A percentile compares a stretch with the other conserved stretches of the same genome.
Evolutionary conservation across 2,113 vertebrate species (phyloP).

Genomic region (Calypte anna): DNA sequence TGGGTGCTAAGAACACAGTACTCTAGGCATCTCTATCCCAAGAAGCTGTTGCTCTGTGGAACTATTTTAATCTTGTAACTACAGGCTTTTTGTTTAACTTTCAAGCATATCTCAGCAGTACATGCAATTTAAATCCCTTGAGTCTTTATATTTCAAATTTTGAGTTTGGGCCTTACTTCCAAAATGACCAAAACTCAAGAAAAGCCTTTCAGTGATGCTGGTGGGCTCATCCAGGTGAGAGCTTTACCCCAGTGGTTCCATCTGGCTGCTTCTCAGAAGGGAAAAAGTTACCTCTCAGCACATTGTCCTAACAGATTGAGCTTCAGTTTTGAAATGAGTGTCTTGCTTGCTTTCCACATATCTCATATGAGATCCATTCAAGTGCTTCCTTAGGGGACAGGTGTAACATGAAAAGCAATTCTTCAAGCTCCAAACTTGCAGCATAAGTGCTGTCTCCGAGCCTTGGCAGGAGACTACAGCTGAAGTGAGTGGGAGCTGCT

Average conservation of each 20-base stretch:
- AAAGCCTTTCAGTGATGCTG: background rate
- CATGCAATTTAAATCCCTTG: background rate
- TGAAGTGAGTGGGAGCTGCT: background rate
- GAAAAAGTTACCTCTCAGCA: background rate
- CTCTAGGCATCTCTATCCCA: background rate
- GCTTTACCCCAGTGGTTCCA: background rate
- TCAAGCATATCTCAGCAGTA: background rate
- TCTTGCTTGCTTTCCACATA: background rate
- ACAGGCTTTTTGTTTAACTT: constrained; percentile 10
- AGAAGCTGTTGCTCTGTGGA: background rate
- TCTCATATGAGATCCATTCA: background rate
- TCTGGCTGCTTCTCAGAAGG: background rate
- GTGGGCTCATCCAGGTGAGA: background rate
- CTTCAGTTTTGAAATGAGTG: background rate
- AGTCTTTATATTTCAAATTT: background rate
- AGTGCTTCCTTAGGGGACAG: background rate
- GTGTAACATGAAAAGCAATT: background rate
- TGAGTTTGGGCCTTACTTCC: background rate
- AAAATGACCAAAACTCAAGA: background rate
- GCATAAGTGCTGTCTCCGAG: background rate
- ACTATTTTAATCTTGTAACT: background rate
- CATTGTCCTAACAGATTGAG: background rate
- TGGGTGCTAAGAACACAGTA: background rate
- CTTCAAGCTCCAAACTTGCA: fast-evolving
- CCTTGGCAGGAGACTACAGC: background rate